Base-by-base conservation (phyloP, 2,797 vertebrate species). In the Megaceryle alcyon region DNA sequence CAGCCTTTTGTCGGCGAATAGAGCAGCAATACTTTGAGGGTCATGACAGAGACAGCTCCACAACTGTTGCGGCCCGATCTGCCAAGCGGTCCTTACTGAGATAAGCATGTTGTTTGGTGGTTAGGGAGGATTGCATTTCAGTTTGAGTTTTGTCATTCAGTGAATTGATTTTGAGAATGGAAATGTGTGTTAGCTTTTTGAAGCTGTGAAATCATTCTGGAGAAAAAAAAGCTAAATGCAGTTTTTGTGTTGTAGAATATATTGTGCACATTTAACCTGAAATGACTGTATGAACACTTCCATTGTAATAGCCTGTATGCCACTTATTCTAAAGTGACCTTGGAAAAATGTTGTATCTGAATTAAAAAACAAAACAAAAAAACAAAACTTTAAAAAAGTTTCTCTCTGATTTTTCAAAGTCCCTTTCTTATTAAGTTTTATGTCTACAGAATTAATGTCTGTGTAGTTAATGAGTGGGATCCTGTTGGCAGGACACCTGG, bases 21-120 rank as follows among this genome's bases (percentile, higher is more conserved):
- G 99, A 99, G 97, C 98, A 99, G 97, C 98, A 98, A 88, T 99
- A 99, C 98, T 99, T 99, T 66, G 98, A 99, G 89, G 98, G 98
- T 63, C 98, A 97, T 28, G 97, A 98, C 35, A 97, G 95, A 96
- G 98, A 98, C 43, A 97, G 96, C 95, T 97, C 97, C 14, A 91
- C 97, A 7, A 31, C 53, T 49, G 69, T 31, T 31, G 71, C 96
- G 57, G 89, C 91, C 60, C 97, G 69, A 13, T 94, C 96, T 57
- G 92, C 98, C 31, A 98, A 98, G 85, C 94, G 16, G 69, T 94
- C 92, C 37, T 59, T 96, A 28, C 96, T 95, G 76, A 94, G 93
- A 92, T 97, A 93, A 88, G 73, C 31, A 0, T 22, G 73, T 16
- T 68, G 14, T 35, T 31, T 53, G 54, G 17, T 71, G 29, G 19